Evolutionary conservation across 1,140 invertebrate genomes (phyloP), one percentile per base, ranked within the genome.

Genomic region (Drosophila nigrodunni): DNA sequence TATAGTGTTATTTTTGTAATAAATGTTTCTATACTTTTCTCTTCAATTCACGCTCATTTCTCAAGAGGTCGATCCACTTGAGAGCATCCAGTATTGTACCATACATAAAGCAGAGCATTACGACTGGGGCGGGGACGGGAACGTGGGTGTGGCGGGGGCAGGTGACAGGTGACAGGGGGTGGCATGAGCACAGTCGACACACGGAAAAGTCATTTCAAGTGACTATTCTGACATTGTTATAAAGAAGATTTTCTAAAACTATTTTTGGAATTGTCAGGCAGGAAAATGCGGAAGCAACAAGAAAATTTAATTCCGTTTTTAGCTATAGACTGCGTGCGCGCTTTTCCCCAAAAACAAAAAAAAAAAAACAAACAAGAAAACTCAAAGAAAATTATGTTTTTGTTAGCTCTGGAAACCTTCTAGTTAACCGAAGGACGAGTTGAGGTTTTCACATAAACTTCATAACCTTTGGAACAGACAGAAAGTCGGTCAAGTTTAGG

Each of bases 401-500:
- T 47, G 35, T 46, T 11, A 35, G 18, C 35, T 30, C 18, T 9
- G n/a, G 10, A 7, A 54, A 55, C 10, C 9, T 25, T 35, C 7
- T 35, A 35, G 1, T 30, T n/a, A 25, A 25, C 30, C 18, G 39
- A 65, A 65, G 62, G 62, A 46, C 50, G 9, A 46, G 15, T 18
- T 65, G 39, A 37, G 68, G 49, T 41, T 58, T 50, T 37, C 1
- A 52, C 4, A 57, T 41, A 10, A 10, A 15, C 30, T 35, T 54
- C 44, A 39, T 35, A 70, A 44, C 67, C 59, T 75, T 75, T 59
- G 50, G 37, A 7, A 57, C 35, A 43, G 15, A 7, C 15, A 43
- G 21, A 30, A 37, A 76, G 55, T 76, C 74, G 74, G 74, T 76
- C 74, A 76, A 76, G 74, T 76, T 76, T 76, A 76, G 61, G 18